A percentile compares a stretch with the other conserved stretches of the same genome.
phyloP scores from a whole-genome alignment of 2,113 vertebrate genomes.

The Xiphophorus hellerii region DNA sequence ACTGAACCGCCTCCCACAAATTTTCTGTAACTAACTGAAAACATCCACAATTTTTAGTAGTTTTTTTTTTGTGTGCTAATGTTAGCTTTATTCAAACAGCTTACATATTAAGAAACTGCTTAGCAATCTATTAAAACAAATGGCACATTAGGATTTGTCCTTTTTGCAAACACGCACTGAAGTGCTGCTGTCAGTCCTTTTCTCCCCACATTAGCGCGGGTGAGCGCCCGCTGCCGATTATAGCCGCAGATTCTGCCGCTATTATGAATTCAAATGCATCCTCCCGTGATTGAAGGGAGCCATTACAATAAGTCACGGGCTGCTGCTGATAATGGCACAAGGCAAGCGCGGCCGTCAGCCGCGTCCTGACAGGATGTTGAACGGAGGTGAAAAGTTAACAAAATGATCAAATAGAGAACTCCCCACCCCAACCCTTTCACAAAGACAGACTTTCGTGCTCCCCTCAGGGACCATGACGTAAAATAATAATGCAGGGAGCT shows the following conservation, averaged over 20 bases:
- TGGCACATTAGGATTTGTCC: background rate
- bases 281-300: slow-evolving; percentile 76
- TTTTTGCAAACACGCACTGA: background rate
- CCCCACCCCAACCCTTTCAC: background rate
- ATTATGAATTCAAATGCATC: slow-evolving; percentile 75
- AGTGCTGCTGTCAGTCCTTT: background rate
- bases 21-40: background rate
- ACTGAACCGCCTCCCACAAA: too few relatives aligned
- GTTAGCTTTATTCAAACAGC: background rate
- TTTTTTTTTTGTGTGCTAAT: background rate
- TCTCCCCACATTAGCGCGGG: slow-evolving; percentile 63
- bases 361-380: slow-evolving; percentile 66
- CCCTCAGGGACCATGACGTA: slow-evolving; percentile 29
- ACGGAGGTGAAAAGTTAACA: slow-evolving; percentile 76
- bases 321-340: slow-evolving; percentile 68
- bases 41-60: background rate
- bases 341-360: slow-evolving; percentile 58
- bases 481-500: slow-evolving; percentile 18
- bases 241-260: slow-evolving; percentile 68
- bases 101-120: background rate
- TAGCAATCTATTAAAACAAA: background rate
- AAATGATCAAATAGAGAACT: slow-evolving; percentile 63
- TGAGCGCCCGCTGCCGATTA: slow-evolving; percentile 65
- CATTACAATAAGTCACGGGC: slow-evolving; percentile 76
- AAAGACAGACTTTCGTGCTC: slow-evolving; percentile 1